Evolutionary conservation across 2,113 vertebrate genomes (phyloP).

Genomic region (Eudyptes chrysolophus): DNA sequence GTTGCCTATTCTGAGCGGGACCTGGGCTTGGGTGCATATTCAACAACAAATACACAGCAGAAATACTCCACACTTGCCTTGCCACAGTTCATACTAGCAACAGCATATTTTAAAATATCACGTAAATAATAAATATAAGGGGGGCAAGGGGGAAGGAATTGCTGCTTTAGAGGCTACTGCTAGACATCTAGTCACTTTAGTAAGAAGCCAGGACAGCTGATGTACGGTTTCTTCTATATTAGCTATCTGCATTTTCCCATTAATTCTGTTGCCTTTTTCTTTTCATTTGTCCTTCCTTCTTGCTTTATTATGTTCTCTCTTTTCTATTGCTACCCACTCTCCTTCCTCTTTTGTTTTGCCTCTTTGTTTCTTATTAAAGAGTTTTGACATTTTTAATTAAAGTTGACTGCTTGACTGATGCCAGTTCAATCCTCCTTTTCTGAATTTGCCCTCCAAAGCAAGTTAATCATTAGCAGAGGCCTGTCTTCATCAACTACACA

Average conservation of each 20-base stretch:
- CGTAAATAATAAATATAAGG: background rate
- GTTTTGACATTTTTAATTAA: background rate
- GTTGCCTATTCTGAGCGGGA: background rate
- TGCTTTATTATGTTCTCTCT: background rate
- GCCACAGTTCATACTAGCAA: background rate
- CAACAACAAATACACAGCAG: background rate
- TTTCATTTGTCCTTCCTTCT: background rate
- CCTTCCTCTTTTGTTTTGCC: background rate
- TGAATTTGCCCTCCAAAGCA: constrained; percentile 1
- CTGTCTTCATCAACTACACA: background rate
- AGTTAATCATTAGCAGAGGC: background rate
- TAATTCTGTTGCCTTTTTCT: background rate
- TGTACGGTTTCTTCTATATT: background rate
- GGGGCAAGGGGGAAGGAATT: background rate
- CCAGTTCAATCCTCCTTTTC: background rate
- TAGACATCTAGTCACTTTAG: background rate
- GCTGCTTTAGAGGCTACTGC: background rate
- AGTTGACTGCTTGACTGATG: constrained; percentile 12
- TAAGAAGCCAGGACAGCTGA: background rate
- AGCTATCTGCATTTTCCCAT: background rate
- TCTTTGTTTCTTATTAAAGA: background rate
- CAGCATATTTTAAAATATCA: background rate
- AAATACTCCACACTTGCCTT: background rate
- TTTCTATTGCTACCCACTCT: background rate
- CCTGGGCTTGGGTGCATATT: background rate